Conservation (phyloP, 1,140 invertebrate genomes). For the Zaprionus ghesquierei region DNA sequence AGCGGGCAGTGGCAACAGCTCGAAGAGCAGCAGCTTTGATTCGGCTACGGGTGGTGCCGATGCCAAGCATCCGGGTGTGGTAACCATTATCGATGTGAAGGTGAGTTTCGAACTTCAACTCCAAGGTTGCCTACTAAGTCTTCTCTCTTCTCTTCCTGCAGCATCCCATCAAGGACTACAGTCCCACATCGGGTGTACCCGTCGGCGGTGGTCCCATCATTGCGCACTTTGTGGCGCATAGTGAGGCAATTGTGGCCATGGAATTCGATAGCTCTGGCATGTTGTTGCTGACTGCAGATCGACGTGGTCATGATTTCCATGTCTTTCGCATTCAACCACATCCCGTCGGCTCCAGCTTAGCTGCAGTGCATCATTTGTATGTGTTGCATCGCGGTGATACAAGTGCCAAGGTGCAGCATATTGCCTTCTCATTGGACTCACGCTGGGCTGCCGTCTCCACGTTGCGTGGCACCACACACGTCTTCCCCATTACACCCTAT, state of each 20-base stretch:
- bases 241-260: conserved; percentile 94
- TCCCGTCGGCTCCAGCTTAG: conserved; percentile 92
- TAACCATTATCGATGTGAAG: conserved; percentile 94
- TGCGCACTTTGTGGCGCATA: conserved; percentile 97
- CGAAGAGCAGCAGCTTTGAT: conserved; percentile 82
- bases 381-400: conserved; percentile 95
- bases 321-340: conserved; percentile 97
- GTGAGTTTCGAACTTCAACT: conserved; percentile 79
- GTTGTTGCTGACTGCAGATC: conserved; percentile 95
- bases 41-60: conserved; percentile 82
- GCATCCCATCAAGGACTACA: conserved; percentile 79
- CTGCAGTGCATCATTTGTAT: conserved; percentile 98
- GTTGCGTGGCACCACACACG: conserved; percentile 97
- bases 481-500: conserved; percentile 98
- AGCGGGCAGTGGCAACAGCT: conserved; percentile 76
- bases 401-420: conserved; percentile 93
- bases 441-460: conserved; percentile 98
- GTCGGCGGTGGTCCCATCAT: conserved; percentile 88
- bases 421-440: conserved; percentile 94
- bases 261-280: conserved; percentile 96
- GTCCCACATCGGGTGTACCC: conserved; percentile 76
- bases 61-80: conserved; percentile 91
- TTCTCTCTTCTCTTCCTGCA: conserved; percentile 8
- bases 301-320: conserved; percentile 97
- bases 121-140: background rate